These are phyloP conservation scores for Philereme vetulata DNA, from an alignment of 2,888 invertebrate species.

Conservation along the genomic window DNA sequence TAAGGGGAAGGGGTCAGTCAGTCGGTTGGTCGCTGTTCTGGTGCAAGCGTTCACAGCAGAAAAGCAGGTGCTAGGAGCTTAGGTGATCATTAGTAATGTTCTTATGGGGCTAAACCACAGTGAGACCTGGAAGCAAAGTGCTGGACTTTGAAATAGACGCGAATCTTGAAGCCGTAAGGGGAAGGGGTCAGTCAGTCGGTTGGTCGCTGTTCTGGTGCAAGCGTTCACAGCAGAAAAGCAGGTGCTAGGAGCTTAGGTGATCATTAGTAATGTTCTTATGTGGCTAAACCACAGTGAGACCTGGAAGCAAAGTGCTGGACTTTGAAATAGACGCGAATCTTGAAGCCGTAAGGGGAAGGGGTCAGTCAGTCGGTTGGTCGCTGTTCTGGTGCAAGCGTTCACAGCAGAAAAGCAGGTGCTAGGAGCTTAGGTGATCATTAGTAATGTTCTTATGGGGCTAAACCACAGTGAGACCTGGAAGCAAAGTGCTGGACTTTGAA, in stretches of 20 bases:
- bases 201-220: neutral
- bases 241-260: no score
- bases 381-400: neutral
- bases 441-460: no score
- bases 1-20: no score
- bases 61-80: slow-evolving; percentile 2
- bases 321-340: slow-evolving; percentile 24
- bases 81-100: no score
- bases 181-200: neutral
- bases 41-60: slow-evolving; percentile 22
- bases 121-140: slow-evolving; percentile 60
- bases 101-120: no score
- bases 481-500: slow-evolving; percentile 23
- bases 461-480: slow-evolving; percentile 72
- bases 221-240: no score
- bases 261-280: no score
- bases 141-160: slow-evolving; percentile 24
- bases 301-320: slow-evolving; percentile 48
- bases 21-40: no score
- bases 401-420: no score
- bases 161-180: slow-evolving; percentile 4
- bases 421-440: no score
- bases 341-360: no score
- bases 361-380: neutral
- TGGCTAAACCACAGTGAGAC: no score